Base-by-base conservation (phyloP, 2,113 vertebrate species). In the Xenus cinereus region DNA sequence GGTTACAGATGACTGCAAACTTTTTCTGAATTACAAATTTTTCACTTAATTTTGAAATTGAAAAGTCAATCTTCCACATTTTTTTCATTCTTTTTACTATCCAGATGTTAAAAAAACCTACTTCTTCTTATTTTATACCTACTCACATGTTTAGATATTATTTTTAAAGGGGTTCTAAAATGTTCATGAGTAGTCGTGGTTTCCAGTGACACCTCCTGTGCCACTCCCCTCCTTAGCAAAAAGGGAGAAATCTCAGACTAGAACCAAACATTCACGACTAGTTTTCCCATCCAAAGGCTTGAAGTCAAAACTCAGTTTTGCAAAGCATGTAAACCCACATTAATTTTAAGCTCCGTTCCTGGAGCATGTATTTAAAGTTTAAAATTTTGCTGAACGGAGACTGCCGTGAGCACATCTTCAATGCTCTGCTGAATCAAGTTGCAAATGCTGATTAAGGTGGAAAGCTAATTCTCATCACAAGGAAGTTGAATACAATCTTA, bases 391-490 rank as follows among this genome's bases (percentile, higher is more conserved):
- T 92, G 60, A 91, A 87, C 21, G 20, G 35, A 33, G 48, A 81
- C 53, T 84, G 60, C 53, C 4, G 0, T 35, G 60, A 73, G n/a
- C 32, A n/a, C 26, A 30, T 66, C n/a, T 56, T 87, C 69, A 73
- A 1, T 50, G 81, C 57, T 62, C 22, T 73, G n/a, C 27, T 84
- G 68, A 93, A 94, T 86, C 67, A 91, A 94, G 64, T 77, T 5
- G 1, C 21, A 90, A 93, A 77, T 59, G 72, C 41, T 84, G 82
- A 84, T 88, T 71, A 76, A 87, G 56, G 35, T 78, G 68, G 90
- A 89, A 95, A 96, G 68, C 6, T 81, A 78, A 86, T 53, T 86
- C 68, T 82, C 80, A 84, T 84, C 76, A 84, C 41, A 68, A 86
- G 43, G 51, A 94, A 72, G 19, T 20, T 83, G 32, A 87, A 92